These are phyloP conservation scores for Ibidorhyncha struthersii DNA, from an alignment of 2,113 vertebrate species.

Conservation along the genomic window DNA sequence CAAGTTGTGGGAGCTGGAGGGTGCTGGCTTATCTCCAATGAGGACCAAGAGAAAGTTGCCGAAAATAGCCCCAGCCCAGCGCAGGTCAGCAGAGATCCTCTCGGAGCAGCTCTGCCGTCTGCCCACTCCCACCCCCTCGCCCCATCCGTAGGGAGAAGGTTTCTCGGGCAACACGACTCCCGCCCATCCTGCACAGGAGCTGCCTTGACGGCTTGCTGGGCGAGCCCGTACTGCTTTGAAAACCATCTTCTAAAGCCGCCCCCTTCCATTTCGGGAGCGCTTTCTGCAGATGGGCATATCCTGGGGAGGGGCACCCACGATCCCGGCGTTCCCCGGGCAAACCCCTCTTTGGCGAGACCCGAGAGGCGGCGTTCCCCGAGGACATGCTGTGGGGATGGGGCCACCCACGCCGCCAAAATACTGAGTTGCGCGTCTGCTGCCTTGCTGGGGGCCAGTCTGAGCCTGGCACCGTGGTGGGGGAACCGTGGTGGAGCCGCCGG, in stretches of 20 bases:
- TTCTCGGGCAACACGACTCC: neutral
- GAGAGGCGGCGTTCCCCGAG: neutral
- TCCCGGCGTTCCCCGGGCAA: neutral
- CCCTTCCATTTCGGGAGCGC: rapidly evolving
- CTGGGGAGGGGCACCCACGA: neutral
- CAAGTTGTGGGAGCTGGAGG: neutral
- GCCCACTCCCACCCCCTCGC: neutral
- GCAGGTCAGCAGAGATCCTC: neutral
- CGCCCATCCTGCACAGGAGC: rapidly evolving
- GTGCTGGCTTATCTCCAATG: neutral
- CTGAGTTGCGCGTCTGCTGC: neutral
- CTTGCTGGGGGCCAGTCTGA: neutral
- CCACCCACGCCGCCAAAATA: neutral
- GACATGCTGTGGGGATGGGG: neutral
- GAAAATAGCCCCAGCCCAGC: neutral
- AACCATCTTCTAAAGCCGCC: neutral
- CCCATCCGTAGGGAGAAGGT: neutral
- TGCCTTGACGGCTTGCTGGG: neutral
- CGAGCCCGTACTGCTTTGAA: neutral
- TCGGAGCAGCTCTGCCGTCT: rapidly evolving
- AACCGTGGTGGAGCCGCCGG: rapidly evolving
- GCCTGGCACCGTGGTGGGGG: rapidly evolving
- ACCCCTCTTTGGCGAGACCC: neutral
- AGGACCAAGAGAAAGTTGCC: neutral
- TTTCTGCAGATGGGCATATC: neutral